Evolutionary conservation across 2,797 vertebrate genomes (phyloP), one percentile per base, ranked within the genome.

Genomic region (Alosa sapidissima): DNA sequence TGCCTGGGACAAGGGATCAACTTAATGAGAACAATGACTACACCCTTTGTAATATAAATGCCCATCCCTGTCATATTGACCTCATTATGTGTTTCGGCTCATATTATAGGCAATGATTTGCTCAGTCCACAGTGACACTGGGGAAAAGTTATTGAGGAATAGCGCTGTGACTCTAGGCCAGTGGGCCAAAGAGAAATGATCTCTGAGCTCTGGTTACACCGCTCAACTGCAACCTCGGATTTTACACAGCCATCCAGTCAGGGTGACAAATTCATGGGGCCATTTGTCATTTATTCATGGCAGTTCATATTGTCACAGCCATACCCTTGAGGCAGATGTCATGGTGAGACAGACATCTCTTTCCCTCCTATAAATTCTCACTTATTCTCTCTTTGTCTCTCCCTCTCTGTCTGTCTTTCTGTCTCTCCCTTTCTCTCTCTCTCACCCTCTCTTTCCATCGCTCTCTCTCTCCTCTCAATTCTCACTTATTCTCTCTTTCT

Each of bases 281-380:
- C 49, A 81, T 84, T 83, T 72, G 85, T 88, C 87, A 82, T 84
- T 83, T 75, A 83, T 54, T 86, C 55, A 81, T 21, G 84, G 84
- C 51, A 54, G 33, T 51, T 72, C 85, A 36, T 41, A 41, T 36
- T 68, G 65, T 72, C 65, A 68, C 28, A 82, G 54, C 36, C 33
- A 48, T 60, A 55, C 68, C 72, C 83, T 55, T 83, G 72, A 75
- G 55, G 62, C 83, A 62, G 49, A 78, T 82, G 85, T 36, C 84
- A 75, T 14, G 13, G 5, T 47, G 72, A 21, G 72, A 47, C 16
- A 2, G 45, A 41, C 36, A 78, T 78, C 19, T 78, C 36, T n/a
- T 47, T 21, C 41, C 8, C 7, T 45, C 68, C 41, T 41, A 41
- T 54, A 11, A 13, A 13, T 54, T 13, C 52, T 14, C 52, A 13